Base-by-base conservation (phyloP, 2,888 invertebrate species). In the Frankliniella fusca region DNA sequence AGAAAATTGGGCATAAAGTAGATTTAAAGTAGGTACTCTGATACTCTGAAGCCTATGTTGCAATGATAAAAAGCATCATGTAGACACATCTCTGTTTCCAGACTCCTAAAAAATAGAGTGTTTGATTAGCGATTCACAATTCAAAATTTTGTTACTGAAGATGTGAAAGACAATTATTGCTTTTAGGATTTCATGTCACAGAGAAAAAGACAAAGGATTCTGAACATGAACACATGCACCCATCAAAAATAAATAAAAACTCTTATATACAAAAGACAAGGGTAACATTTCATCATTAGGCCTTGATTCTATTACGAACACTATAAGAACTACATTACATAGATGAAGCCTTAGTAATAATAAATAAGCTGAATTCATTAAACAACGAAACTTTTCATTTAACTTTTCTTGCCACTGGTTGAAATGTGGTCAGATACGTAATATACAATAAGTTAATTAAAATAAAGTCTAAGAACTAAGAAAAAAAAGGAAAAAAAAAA, bases 181-280 rank as follows among this genome's bases (percentile, higher is more conserved):
- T 76, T 23, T 76, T 76, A 27, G 27, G 27, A 76, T 76, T 5
- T 27, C 70, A 27, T 76, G 70, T 27, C 70, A 76, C 70, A 76
- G 12, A 27, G 70, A 76, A 70, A 70, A 76, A 76, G 70, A 12
- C 70, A 76, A 27, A 11, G 27, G 12, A 23, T 23, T 76, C 70
- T 23, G 27, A 76, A 76, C 70, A 76, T 23, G 70, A 76, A 76
- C 70, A 76, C 70, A 76, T 76, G 54, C 70, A 76, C 70, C 27
- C 70, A 76, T 76, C 70, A 76, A 76, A 76, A 76, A 76, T 76
- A 76, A 76, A 76, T 76, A 76, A 76, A 76, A 76, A 76, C 70
- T 76, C 70, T 76, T 76, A 76, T 76, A 23, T 76, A 76, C 70
- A 76, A 27, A 76, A 76, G 70, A 27, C 70, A 76, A 27, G 27